These are phyloP conservation scores for Erythrolamprus reginae DNA, from an alignment of 2,113 vertebrate species.

Conservation along the genomic window DNA sequence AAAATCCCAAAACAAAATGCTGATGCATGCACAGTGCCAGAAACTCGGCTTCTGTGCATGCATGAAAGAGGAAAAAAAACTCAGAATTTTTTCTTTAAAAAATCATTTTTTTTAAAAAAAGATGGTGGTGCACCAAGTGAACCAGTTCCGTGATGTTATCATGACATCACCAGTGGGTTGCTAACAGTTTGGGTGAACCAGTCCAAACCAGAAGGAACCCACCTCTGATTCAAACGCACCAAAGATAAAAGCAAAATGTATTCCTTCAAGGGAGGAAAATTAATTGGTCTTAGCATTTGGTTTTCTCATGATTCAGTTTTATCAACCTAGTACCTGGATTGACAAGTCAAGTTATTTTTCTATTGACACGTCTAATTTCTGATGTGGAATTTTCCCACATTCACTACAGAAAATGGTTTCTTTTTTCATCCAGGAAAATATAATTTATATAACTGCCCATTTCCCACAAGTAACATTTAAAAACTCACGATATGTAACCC, in stretches of 20 bases:
- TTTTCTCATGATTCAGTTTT: slow-evolving; percentile 29
- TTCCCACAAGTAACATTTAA: background rate
- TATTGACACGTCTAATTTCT: background rate
- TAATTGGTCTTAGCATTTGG: background rate
- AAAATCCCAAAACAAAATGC: no score
- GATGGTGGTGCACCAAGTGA: no score
- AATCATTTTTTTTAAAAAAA: no score
- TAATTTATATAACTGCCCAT: background rate
- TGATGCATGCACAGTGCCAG: no score
- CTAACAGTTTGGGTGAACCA: no score
- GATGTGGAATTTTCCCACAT: background rate
- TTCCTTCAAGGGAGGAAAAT: background rate
- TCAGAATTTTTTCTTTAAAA: no score
- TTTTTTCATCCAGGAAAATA: background rate
- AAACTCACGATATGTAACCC: background rate
- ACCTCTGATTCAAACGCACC: background rate
- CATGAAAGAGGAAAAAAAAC: no score
- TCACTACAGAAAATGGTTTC: background rate
- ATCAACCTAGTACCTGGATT: background rate
- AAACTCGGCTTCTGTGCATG: no score
- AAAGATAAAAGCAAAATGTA: background rate
- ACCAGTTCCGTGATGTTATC: no score
- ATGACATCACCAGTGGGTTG: no score
- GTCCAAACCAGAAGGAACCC: no score
- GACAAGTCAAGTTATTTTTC: background rate